Evolutionary conservation across 2,888 invertebrate genomes (phyloP).

Genomic region (Tenthredo mesomela): DNA sequence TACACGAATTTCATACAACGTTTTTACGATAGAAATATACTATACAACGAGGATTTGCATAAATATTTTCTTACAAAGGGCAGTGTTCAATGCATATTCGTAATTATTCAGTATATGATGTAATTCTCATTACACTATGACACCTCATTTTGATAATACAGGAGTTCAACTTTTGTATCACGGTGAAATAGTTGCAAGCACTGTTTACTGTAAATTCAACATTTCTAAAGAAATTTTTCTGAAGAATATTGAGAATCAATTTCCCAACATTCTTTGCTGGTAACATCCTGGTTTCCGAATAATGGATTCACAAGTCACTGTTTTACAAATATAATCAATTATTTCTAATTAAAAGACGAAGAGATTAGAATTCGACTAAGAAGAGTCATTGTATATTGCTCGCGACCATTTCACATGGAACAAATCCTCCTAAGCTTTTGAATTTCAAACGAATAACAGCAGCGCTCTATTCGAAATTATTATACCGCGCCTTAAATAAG

Average conservation of each 20-base stretch:
- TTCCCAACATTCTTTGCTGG: background rate
- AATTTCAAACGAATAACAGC: slow-evolving; percentile 12
- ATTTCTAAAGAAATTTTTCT: background rate
- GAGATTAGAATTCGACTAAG: slow-evolving; percentile 1
- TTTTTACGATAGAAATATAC: slow-evolving; percentile 39
- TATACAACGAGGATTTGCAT: slow-evolving; percentile 30
- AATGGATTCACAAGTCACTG: background rate
- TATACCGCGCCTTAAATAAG: slow-evolving; percentile 69
- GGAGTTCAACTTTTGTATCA: background rate
- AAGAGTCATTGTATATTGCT: background rate
- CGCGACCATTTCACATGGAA: slow-evolving; percentile 23
- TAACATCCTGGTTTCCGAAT: background rate
- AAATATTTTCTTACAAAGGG: slow-evolving; percentile 47
- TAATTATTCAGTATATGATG: slow-evolving; percentile 31
- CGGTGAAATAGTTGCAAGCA: slow-evolving; percentile 22
- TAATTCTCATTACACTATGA: slow-evolving; percentile 28
- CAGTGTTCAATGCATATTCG: slow-evolving; percentile 42
- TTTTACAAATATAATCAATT: no score
- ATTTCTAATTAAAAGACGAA: background rate
- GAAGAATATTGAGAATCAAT: background rate
- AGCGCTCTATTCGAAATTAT: slow-evolving; percentile 24
- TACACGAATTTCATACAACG: background rate
- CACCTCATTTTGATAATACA: background rate
- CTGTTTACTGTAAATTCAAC: background rate
- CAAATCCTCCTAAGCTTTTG: slow-evolving; percentile 1